Percentiles rank a stretch among this genome's conserved stretches.
phyloP scores from a whole-genome alignment of 2,888 invertebrate genomes.

The Lochmaea crataegi region DNA sequence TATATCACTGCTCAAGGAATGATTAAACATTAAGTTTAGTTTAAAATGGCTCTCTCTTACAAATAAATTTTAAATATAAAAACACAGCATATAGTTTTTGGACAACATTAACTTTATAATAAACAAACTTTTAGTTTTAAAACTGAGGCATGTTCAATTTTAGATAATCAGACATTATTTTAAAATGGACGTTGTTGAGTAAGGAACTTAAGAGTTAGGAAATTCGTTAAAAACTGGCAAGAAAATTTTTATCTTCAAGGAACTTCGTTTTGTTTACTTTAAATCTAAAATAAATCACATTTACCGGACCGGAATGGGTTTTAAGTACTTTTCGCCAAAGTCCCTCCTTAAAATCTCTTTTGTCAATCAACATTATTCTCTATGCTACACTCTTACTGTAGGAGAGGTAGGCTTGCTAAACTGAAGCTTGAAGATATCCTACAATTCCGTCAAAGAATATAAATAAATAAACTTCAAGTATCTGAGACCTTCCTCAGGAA shows the following conservation, averaged over 20 bases:
- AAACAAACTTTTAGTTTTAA: background rate
- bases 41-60: background rate
- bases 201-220: background rate
- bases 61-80: slow-evolving; percentile 8
- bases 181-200: background rate
- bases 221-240: too few relatives aligned
- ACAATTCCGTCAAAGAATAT: too few relatives aligned
- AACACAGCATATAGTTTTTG: background rate
- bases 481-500: too few relatives aligned
- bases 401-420: too few relatives aligned
- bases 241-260: background rate
- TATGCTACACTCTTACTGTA: too few relatives aligned
- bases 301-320: too few relatives aligned
- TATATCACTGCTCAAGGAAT: slow-evolving; percentile 31
- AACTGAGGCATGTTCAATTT: background rate
- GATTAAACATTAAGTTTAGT: slow-evolving; percentile 3
- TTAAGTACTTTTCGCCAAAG: too few relatives aligned
- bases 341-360: too few relatives aligned
- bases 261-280: background rate
- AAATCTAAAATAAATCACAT: background rate
- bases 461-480: too few relatives aligned
- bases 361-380: too few relatives aligned
- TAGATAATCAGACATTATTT: background rate
- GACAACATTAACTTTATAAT: slow-evolving; percentile 1
- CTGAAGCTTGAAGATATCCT: too few relatives aligned